Conservation (phyloP, 2,888 invertebrate genomes). For the Rhogogaster chlorosoma region DNA sequence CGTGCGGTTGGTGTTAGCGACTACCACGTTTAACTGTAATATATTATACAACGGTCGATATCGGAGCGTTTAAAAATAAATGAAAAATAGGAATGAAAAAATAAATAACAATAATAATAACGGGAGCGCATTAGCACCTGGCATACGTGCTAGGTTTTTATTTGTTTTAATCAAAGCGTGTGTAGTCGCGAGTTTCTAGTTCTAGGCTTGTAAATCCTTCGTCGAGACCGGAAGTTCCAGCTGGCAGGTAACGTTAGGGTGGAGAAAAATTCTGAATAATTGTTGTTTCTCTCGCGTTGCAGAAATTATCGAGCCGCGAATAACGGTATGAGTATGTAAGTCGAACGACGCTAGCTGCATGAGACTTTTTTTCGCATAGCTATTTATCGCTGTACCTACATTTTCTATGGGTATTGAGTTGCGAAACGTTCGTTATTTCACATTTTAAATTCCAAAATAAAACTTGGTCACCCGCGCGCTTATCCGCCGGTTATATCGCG, state of each 20-base stretch:
- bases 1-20: constrained; percentile 18
- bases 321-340: background rate
- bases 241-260: background rate
- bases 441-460: constrained; percentile 72
- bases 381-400: background rate
- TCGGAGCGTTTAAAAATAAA: background rate
- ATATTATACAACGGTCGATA: background rate
- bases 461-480: constrained; percentile 64
- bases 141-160: background rate
- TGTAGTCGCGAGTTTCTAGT: background rate
- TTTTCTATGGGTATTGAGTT: constrained; percentile 59
- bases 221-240: constrained; percentile 14
- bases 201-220: constrained; percentile 28
- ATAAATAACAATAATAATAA: background rate
- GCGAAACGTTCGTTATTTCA: constrained; percentile 71
- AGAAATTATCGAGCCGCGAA: background rate
- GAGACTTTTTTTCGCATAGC: background rate
- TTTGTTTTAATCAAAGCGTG: background rate
- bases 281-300: background rate
- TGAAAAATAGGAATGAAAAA: background rate
- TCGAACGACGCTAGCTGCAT: background rate
- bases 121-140: background rate
- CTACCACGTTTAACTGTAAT: background rate
- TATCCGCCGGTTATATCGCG: constrained; percentile 71
- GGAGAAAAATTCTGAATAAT: background rate